Conservation (phyloP, 2,797 vertebrate species). For the Furcifer pardalis region DNA sequence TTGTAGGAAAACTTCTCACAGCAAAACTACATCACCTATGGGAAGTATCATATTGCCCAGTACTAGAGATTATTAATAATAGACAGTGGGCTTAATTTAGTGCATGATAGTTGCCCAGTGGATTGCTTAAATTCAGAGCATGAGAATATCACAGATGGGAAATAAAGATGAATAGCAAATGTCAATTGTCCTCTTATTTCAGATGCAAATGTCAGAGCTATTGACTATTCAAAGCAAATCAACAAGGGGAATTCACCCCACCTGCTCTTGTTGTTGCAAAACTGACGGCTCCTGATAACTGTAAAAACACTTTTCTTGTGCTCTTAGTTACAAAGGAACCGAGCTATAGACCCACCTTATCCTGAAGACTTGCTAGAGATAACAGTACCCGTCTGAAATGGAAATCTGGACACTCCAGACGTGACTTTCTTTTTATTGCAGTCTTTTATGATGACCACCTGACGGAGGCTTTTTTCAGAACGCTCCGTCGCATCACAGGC, state of each 20-base stretch:
- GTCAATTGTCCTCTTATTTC: not conserved
- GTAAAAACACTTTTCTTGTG: not conserved
- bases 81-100: not conserved
- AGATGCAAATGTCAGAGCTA: not conserved
- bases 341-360: not conserved
- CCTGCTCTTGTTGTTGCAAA: not conserved
- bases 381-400: not conserved
- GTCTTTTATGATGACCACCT: constrained; percentile 93
- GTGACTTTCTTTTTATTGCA: constrained; percentile 59
- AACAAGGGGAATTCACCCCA: not conserved
- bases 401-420: not conserved
- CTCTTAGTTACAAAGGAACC: not conserved
- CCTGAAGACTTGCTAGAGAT: not conserved
- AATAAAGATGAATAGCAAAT: not conserved
- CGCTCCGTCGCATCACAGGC: constrained; percentile 79
- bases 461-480: constrained; percentile 88
- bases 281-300: not conserved
- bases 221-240: not conserved
- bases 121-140: not conserved
- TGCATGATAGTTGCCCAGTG: not conserved
- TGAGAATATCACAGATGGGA: not conserved
- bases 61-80: not conserved
- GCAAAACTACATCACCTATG: not conserved
- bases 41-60: not conserved
- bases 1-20: not conserved